These are phyloP conservation scores for Macrobrachium rosenbergii DNA, from an alignment of 1,140 invertebrate genomes.

Conservation along the genomic window DNA sequence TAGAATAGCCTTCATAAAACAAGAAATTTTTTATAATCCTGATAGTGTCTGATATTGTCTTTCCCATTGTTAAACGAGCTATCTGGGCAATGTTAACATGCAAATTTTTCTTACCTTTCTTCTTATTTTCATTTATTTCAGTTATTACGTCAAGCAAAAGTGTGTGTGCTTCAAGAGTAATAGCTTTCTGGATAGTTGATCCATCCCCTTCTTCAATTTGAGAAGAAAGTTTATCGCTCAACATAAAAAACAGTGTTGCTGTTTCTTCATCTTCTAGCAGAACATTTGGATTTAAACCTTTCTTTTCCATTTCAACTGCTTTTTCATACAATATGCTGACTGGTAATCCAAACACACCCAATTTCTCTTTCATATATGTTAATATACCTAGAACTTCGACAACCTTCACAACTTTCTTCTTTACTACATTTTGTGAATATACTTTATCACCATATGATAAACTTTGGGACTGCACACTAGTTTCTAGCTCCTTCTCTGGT, in stretches of 20 bases:
- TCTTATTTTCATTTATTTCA: neutral
- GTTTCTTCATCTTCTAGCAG: neutral
- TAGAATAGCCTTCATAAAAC: neutral
- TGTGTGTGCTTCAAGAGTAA: neutral
- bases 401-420: neutral
- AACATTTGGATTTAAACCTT: conserved; percentile 1
- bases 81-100: neutral
- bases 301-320: conserved; percentile 17
- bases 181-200: conserved; percentile 8
- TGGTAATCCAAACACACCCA: conserved; percentile 14
- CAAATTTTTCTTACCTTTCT: neutral
- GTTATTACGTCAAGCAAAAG: neutral
- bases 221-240: neutral
- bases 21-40: neutral
- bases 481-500: too few species aligned
- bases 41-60: neutral
- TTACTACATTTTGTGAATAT: neutral
- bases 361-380: conserved; percentile 33
- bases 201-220: conserved; percentile 3
- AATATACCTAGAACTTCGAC: conserved; percentile 18
- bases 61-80: neutral
- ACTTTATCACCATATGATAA: neutral
- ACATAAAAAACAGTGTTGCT: neutral
- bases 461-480: too few species aligned
- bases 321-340: conserved; percentile 24